These are phyloP conservation scores for Centroberyx gerrardi DNA, from an alignment of 2,797 vertebrate genomes.

Conservation along the genomic window DNA sequence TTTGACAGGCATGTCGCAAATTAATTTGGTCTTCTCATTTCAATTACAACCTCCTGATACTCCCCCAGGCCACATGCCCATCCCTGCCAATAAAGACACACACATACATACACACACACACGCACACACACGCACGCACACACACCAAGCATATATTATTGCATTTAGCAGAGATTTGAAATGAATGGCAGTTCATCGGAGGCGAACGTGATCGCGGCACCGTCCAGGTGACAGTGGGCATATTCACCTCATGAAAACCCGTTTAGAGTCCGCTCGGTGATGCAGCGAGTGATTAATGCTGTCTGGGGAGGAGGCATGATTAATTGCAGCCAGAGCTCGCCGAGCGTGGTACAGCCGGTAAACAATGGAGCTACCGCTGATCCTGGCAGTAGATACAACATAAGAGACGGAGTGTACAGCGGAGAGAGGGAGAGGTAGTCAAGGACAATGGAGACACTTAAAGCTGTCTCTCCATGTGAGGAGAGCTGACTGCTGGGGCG, in stretches of 20 bases:
- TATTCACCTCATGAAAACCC: constrained; percentile 66
- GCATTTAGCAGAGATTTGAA: constrained; percentile 37
- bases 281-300: constrained; percentile 73
- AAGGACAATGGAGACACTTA: constrained; percentile 66
- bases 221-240: constrained; percentile 55
- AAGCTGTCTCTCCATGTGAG: constrained; percentile 40
- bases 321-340: constrained; percentile 70
- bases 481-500: constrained; percentile 32
- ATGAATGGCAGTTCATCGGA: constrained; percentile 41
- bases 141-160: constrained; percentile 36
- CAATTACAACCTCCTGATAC: constrained; percentile 51
- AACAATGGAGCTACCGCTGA: constrained; percentile 70
- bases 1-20: constrained; percentile 60
- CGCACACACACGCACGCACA: constrained; percentile 8
- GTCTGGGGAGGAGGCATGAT: constrained; percentile 72
- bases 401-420: constrained; percentile 50
- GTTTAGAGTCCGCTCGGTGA: constrained; percentile 62
- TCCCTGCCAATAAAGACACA: constrained; percentile 44
- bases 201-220: constrained; percentile 14
- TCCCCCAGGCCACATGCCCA: constrained; percentile 50
- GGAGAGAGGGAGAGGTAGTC: constrained; percentile 49
- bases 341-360: constrained; percentile 51
- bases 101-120: neutral
- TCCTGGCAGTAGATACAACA: constrained; percentile 66
- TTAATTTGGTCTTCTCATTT: constrained; percentile 65